phyloP scores from a whole-genome alignment of 2,888 invertebrate species.

The Nemurella pictetii region DNA sequence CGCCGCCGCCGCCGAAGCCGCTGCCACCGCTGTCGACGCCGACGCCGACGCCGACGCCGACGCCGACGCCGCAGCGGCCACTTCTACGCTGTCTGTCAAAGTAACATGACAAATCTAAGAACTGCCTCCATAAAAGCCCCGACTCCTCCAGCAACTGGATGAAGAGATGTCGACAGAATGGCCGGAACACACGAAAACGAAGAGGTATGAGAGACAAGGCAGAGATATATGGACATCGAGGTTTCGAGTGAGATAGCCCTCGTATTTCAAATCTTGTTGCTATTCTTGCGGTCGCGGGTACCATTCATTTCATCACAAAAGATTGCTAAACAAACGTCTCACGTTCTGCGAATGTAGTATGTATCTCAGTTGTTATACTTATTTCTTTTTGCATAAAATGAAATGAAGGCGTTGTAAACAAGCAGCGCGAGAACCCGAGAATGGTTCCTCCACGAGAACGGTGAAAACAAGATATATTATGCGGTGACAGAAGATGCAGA shows the following conservation, averaged over 20 bases:
- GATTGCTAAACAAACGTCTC: slow-evolving; percentile 36
- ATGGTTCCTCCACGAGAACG: slow-evolving; percentile 21
- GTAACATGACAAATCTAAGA: slow-evolving; percentile 42
- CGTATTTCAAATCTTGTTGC: slow-evolving; percentile 39
- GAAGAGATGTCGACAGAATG: slow-evolving; percentile 37
- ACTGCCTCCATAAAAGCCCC: slow-evolving; percentile 40
- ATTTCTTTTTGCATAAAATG: slow-evolving; percentile 39
- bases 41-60: neutral
- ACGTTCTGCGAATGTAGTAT: slow-evolving; percentile 37
- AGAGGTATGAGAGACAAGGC: slow-evolving; percentile 34
- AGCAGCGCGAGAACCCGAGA: no score
- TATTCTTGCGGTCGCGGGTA: slow-evolving; percentile 33
- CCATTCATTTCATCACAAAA: slow-evolving; percentile 40
- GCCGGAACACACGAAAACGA: slow-evolving; percentile 27
- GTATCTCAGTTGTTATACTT: slow-evolving; percentile 24
- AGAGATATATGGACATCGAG: slow-evolving; percentile 37
- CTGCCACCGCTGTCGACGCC: neutral
- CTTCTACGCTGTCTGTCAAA: slow-evolving; percentile 37
- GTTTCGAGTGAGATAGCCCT: slow-evolving; percentile 35
- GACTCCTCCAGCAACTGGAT: slow-evolving; percentile 10
- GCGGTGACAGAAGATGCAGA: neutral
- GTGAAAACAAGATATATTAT: slow-evolving; percentile 33
- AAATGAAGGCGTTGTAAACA: slow-evolving; percentile 35
- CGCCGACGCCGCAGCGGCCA: neutral
- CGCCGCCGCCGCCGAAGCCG: neutral